Percentiles rank a stretch among this genome's conserved stretches.
These are phyloP conservation scores for Lethenteron reissneri DNA, from an alignment of 2,113 vertebrate species.

Conservation along the genomic window DNA sequence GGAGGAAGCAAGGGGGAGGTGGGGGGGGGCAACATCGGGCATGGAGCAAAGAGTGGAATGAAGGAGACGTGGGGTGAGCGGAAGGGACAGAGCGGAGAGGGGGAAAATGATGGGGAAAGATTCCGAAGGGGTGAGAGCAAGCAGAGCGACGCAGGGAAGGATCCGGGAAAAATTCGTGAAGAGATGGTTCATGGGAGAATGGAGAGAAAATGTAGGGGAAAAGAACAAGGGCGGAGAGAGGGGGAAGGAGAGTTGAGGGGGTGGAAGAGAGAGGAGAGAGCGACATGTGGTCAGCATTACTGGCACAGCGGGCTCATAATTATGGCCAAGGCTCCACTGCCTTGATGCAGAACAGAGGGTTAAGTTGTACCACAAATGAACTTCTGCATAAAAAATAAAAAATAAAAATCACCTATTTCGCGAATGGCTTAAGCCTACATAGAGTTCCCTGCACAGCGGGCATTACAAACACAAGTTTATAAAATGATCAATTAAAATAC, in stretches of 20 bases:
- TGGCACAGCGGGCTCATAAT: neutral
- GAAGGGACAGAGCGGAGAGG: neutral
- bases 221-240: neutral
- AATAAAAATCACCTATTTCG: too few relatives aligned
- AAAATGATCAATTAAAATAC: too few relatives aligned
- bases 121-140: neutral
- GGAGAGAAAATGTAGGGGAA: neutral
- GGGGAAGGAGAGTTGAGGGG: neutral
- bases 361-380: too few relatives aligned
- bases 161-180: too few relatives aligned
- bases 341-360: too few relatives aligned
- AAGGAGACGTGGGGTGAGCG: neutral
- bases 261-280: conserved; percentile 1
- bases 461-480: too few relatives aligned
- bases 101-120: neutral
- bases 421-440: too few relatives aligned
- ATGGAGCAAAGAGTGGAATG: neutral
- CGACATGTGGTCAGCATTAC: neutral
- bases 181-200: too few relatives aligned
- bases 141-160: too few relatives aligned
- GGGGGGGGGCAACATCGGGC: neutral
- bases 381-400: too few relatives aligned
- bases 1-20: neutral
- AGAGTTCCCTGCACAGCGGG: too few relatives aligned
- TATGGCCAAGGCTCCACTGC: too few relatives aligned